Evolutionary conservation across 2,888 invertebrate species (phyloP).

Genomic region (Pediacus dermestoides): DNA sequence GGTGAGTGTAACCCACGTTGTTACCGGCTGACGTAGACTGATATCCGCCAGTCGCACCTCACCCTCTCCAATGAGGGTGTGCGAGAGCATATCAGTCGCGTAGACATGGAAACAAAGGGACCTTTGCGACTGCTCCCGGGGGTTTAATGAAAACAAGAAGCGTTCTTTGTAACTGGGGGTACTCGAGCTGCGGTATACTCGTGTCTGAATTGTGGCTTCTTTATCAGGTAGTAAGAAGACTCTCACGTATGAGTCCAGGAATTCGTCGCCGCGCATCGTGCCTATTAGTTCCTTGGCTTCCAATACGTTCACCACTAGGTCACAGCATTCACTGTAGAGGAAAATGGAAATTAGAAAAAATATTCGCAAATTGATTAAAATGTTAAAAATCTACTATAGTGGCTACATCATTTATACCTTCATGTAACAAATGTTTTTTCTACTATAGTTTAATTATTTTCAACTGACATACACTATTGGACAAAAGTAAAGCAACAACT

Average conservation of each 20-base stretch:
- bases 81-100: constrained; percentile 60
- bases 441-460: no score
- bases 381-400: constrained; percentile 4
- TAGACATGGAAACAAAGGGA: constrained; percentile 68
- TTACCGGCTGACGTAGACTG: constrained; percentile 62
- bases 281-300: constrained; percentile 72
- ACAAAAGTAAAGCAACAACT: no score
- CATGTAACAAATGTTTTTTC: no score
- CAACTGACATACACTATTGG: no score
- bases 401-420: no score
- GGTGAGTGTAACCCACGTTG: constrained; percentile 74
- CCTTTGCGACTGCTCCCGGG: constrained; percentile 56
- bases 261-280: constrained; percentile 56
- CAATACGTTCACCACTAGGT: constrained; percentile 67
- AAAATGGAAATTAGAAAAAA: no score
- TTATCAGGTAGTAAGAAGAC: constrained; percentile 72
- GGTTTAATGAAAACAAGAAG: constrained; percentile 64
- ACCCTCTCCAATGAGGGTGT: constrained; percentile 64
- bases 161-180: constrained; percentile 76
- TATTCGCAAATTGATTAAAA: no score
- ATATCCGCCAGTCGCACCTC: constrained; percentile 65
- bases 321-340: constrained; percentile 49
- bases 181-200: constrained; percentile 64
- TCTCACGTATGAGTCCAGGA: constrained; percentile 68
- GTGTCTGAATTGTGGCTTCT: constrained; percentile 64